A percentile compares a stretch with the other conserved stretches of the same genome.
Evolutionary conservation across 2,888 invertebrate species (phyloP).

Genomic region (Teinopalpus imperialis): DNA sequence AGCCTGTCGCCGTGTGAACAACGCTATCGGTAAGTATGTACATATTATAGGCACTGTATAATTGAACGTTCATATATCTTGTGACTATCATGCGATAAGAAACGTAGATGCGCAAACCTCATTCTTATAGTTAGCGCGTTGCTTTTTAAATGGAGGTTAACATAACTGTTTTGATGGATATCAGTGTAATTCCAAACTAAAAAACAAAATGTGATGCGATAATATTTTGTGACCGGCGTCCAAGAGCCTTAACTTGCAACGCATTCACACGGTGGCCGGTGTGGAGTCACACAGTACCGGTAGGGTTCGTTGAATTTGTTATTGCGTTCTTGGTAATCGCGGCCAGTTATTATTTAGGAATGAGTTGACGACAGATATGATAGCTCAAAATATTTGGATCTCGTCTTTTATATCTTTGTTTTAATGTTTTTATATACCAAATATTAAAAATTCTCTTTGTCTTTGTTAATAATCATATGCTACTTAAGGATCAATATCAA

Average conservation of each 20-base stretch:
- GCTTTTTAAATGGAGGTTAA: slow-evolving; percentile 49
- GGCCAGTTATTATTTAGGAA: slow-evolving; percentile 58
- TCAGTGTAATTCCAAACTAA: slow-evolving; percentile 55
- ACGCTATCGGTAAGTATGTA: slow-evolving; percentile 71
- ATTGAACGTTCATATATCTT: slow-evolving; percentile 62
- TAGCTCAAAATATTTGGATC: slow-evolving; percentile 63
- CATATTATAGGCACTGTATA: slow-evolving; percentile 58
- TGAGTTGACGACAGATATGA: slow-evolving; percentile 58
- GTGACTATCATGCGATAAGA: slow-evolving; percentile 58
- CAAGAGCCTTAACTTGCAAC: slow-evolving; percentile 64
- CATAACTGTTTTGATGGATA: slow-evolving; percentile 50
- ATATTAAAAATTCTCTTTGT: not conserved
- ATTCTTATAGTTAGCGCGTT: slow-evolving; percentile 34
- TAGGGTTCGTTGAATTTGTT: slow-evolving; percentile 82
- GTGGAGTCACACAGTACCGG: slow-evolving; percentile 75
- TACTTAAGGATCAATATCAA: not conserved
- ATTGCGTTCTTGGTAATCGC: slow-evolving; percentile 76
- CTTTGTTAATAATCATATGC: slow-evolving; percentile 23
- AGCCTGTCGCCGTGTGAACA: slow-evolving; percentile 78
- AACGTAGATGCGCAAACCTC: slow-evolving; percentile 34
- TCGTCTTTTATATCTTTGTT: slow-evolving; percentile 47
- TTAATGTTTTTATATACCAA: slow-evolving; percentile 26
- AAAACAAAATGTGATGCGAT: slow-evolving; percentile 65
- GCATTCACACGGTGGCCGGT: slow-evolving; percentile 74
- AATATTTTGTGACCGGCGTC: slow-evolving; percentile 70